A percentile compares a stretch with the other conserved stretches of the same genome.
Conservation (phyloP, 2,888 invertebrate genomes). For the Rotaria sp. region DNA sequence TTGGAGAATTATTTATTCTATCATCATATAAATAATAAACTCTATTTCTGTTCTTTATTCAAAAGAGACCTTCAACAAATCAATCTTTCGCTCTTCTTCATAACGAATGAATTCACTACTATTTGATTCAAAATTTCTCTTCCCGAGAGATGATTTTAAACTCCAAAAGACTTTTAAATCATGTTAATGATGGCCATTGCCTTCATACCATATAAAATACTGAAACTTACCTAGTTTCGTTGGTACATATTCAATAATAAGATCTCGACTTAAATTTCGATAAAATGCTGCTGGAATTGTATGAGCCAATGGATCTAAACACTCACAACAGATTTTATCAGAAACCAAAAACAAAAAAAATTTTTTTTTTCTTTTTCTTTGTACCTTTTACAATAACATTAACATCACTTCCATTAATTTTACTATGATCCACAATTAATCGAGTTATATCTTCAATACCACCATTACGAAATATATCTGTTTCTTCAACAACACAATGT, state of each 20-base stretch:
- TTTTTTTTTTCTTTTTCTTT: neutral
- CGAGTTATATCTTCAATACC: constrained; percentile 22
- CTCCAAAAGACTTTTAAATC: too few relatives aligned
- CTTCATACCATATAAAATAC: too few relatives aligned
- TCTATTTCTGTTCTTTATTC: too few relatives aligned
- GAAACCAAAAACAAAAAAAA: too few relatives aligned
- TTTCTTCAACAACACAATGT: neutral
- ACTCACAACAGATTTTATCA: neutral
- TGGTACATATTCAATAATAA: constrained; percentile 22
- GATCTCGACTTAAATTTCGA: neutral
- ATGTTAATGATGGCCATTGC: too few relatives aligned
- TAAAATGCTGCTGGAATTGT: constrained; percentile 22
- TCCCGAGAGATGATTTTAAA: too few relatives aligned
- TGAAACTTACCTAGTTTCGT: neutral
- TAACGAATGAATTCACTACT: too few relatives aligned
- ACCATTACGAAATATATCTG: constrained; percentile 22
- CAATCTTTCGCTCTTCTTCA: too few relatives aligned
- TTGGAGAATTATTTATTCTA: too few relatives aligned
- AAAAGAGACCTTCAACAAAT: too few relatives aligned
- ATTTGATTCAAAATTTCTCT: too few relatives aligned
- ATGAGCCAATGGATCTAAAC: constrained; percentile 30
- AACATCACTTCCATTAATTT: neutral
- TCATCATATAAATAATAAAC: too few relatives aligned
- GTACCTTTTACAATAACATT: constrained; percentile 32
- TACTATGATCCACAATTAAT: neutral